phyloP scores from a whole-genome alignment of 2,888 invertebrate species.

The Anoplius nigerrimus region DNA sequence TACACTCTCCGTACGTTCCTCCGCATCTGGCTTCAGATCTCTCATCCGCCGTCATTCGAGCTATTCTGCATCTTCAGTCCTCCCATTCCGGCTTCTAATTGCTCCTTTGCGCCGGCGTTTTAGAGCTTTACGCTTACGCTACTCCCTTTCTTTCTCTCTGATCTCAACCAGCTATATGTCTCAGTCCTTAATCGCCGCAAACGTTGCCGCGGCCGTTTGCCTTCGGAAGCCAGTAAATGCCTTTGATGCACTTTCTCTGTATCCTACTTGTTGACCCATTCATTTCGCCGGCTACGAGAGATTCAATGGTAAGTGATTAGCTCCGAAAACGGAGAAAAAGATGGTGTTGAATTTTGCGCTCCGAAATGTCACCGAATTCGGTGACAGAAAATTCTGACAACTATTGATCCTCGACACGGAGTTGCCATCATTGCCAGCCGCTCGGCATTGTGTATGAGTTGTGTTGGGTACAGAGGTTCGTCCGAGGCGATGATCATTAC shows the following conservation, averaged over 20 bases:
- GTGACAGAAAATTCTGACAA: no score
- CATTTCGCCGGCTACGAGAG: no score
- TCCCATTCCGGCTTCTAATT: constrained; percentile 44
- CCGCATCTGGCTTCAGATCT: constrained; percentile 6
- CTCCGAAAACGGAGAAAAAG: no score
- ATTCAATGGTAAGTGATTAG: no score
- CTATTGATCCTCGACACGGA: no score
- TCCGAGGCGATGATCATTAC: constrained; percentile 32
- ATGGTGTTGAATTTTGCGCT: no score
- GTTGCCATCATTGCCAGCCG: no score
- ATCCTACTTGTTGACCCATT: no score
- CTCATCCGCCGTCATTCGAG: constrained; percentile 4
- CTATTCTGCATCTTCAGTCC: neutral
- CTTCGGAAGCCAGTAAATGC: no score
- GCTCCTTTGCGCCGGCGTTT: constrained; percentile 30
- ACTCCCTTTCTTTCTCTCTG: constrained; percentile 25
- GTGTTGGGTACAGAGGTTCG: neutral
- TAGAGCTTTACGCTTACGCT: constrained; percentile 33
- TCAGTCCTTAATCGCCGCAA: no score
- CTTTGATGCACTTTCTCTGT: no score
- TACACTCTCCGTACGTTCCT: neutral
- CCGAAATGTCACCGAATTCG: no score
- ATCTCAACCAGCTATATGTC: constrained; percentile 12
- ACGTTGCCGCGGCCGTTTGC: neutral
- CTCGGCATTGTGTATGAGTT: neutral